Conservation (phyloP, 2,888 invertebrate genomes). For the Drosophila mulleri region DNA sequence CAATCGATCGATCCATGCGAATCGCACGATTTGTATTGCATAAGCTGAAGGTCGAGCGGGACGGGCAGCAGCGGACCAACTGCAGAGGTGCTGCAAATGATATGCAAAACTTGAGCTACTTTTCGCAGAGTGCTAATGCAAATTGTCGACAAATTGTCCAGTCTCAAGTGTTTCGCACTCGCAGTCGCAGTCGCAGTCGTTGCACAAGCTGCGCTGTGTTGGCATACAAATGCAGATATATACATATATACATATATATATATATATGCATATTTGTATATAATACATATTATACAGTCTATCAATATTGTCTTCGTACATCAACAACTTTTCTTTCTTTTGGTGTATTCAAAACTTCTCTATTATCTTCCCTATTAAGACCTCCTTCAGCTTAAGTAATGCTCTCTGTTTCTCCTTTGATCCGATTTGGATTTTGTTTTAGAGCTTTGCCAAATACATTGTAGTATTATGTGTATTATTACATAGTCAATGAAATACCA, state of each 20-base stretch:
- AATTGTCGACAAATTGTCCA: constrained; percentile 4
- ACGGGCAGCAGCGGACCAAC: background rate
- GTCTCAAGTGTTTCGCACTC: constrained; percentile 14
- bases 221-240: background rate
- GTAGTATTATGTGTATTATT: no score
- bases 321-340: background rate
- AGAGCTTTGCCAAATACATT: no score
- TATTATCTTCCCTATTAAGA: no score
- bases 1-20: background rate
- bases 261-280: background rate
- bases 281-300: background rate
- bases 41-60: constrained; percentile 47
- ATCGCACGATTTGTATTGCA: constrained; percentile 29
- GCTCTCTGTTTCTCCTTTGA: no score
- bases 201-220: background rate
- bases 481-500: no score
- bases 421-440: no score
- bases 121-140: constrained; percentile 37
- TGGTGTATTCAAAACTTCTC: background rate
- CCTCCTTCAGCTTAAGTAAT: no score
- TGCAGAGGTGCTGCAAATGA: constrained; percentile 12
- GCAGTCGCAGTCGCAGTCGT: background rate
- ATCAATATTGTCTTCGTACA: background rate
- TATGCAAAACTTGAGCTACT: constrained; percentile 69
- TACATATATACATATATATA: background rate